A percentile compares a stretch with the other conserved stretches of the same genome.
These are phyloP conservation scores for Sander vitreus DNA, from an alignment of 2,113 vertebrate genomes.

Conservation along the genomic window DNA sequence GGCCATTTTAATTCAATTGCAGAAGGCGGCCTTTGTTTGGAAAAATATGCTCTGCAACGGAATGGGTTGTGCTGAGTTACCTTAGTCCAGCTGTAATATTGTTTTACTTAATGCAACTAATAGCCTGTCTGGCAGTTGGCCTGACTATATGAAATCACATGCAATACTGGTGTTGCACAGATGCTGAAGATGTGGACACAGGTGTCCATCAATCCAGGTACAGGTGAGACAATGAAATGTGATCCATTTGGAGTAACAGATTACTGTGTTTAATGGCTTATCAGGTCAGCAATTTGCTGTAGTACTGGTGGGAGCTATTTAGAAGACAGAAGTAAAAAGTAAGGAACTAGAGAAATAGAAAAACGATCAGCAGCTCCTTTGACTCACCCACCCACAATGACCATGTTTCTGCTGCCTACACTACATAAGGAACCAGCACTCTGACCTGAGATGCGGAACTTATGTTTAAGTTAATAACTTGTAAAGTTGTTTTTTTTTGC, in stretches of 20 bases:
- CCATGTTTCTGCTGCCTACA: not conserved
- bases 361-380: not conserved
- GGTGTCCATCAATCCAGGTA: not conserved
- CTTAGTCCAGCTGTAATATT: conserved; percentile 22
- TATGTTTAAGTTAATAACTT: not conserved
- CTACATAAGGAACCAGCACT: not conserved
- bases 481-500: not conserved
- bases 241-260: not conserved
- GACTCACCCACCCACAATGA: not conserved
- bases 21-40: conserved; percentile 35
- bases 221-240: too few species aligned
- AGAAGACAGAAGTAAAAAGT: too few species aligned
- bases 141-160: conserved; percentile 1
- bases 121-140: conserved; percentile 18
- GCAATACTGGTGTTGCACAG: conserved; percentile 9
- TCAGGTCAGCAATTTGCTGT: too few species aligned
- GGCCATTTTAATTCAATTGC: conserved; percentile 51
- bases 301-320: not conserved
- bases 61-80: conserved; percentile 37
- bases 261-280: not conserved
- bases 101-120: conserved; percentile 43
- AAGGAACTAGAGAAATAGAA: not conserved
- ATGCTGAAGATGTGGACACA: not conserved
- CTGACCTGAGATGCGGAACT: not conserved
- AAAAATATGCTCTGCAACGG: conserved; percentile 46